Evolutionary conservation across 2,888 invertebrate genomes (phyloP).

Genomic region (Acanthococcus lagerstroemiae): DNA sequence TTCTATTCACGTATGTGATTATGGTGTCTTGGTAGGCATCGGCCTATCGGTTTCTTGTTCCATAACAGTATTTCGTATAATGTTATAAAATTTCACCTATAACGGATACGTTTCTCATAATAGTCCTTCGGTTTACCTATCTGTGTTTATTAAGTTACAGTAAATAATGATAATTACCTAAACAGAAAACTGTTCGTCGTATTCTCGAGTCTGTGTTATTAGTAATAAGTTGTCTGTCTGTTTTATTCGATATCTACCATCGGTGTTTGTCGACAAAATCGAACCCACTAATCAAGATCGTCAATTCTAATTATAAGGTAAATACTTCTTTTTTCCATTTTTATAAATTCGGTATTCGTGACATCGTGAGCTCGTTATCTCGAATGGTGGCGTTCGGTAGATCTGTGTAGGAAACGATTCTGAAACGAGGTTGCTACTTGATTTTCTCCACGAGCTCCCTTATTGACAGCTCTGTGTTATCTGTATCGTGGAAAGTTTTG

Average conservation of each 20-base stretch:
- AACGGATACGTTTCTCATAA: slow-evolving; percentile 1
- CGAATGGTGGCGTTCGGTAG: no score
- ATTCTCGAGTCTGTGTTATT: slow-evolving; percentile 26
- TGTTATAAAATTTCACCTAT: slow-evolving; percentile 1
- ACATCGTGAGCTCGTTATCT: no score
- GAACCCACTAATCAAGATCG: neutral
- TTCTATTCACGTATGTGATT: neutral
- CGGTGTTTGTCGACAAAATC: neutral
- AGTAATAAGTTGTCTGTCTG: slow-evolving; percentile 10
- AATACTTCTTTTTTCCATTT: neutral
- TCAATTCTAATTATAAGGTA: neutral
- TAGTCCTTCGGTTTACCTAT: neutral
- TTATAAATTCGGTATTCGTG: neutral
- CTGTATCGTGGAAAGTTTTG: no score
- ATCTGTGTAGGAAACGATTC: no score
- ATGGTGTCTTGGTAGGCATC: slow-evolving; percentile 1
- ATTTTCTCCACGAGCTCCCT: no score
- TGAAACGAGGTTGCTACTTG: no score
- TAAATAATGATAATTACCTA: neutral
- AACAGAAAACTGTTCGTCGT: neutral
- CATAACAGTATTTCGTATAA: slow-evolving; percentile 15
- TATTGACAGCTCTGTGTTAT: no score
- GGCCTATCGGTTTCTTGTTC: slow-evolving; percentile 4
- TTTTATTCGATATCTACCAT: neutral
- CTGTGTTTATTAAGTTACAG: neutral